Evolutionary conservation across 2,113 vertebrate genomes (phyloP), one percentile per base, ranked within the genome.

Genomic region (Athene noctua): DNA sequence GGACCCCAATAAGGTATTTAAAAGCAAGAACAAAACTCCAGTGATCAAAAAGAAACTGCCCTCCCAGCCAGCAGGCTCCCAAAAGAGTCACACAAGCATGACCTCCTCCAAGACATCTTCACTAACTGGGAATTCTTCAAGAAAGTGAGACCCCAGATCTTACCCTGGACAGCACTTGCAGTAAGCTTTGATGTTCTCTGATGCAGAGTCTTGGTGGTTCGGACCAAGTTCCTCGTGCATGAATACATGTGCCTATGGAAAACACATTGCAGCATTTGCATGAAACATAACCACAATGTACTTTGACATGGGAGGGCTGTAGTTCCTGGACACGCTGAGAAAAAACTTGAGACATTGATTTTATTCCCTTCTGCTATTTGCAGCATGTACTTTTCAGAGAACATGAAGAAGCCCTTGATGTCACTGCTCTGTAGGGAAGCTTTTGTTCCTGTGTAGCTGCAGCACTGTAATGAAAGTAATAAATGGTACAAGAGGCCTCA

Each of bases 1-100:
- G 98, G 99, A 99, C 96, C 99, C 99, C 22, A 98, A 95, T 90
- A 99, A 97, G 94, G 98, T 99, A 4, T 99, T 99, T 96, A 98
- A 98, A 96, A 98, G 98, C 95, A 99, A 99, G 98, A 98, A 97
- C 91, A 99, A 99, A 96, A 97, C 94, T 12, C 97, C 98, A 6
- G 85, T 98, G 58, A 97, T 98, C 6, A 99, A 99, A 96, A 99
- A 99, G 97, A 99, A 99, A 96, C 91, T 87, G 42, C 86, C 95
- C 2, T 62, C 97, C 42, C 99, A 98, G 88, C 93, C 97, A 78
- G n/a, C 93, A 57, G 49, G 86, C 6, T 47, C 94, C 52, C 98
- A 98, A 84, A 97, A 98, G 88, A 98, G 91, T 29, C 96, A 96
- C 13, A 58, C 61, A 2, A 96, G n/a, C 86, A 40, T 91, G 30